Percentiles rank a stretch among this genome's conserved stretches.
Conservation (phyloP, 1,140 invertebrate genomes). For the Neodiprion lecontei region DNA sequence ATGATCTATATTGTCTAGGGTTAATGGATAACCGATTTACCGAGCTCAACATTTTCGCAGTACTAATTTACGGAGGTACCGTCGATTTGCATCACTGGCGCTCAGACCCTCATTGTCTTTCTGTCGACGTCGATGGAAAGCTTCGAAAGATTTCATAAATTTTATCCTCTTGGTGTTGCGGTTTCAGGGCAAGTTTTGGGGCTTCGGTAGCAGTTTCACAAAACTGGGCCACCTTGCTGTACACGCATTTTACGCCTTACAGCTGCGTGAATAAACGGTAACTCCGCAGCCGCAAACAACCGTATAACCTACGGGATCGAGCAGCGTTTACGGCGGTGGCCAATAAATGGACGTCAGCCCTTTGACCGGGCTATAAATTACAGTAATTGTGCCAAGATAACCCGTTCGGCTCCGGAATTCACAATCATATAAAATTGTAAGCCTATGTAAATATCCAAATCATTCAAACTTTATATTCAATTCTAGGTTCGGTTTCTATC, state of each 20-base stretch:
- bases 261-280: background rate
- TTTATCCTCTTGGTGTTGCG: background rate
- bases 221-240: background rate
- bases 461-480: too few species aligned
- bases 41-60: background rate
- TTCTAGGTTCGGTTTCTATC: too few species aligned
- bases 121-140: background rate
- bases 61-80: background rate
- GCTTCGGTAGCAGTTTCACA: background rate
- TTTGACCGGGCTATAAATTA: background rate
- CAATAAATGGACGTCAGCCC: background rate
- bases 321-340: background rate
- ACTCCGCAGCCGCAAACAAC: constrained; percentile 1
- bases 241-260: background rate
- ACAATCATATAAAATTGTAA: too few species aligned
- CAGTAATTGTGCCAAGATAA: background rate
- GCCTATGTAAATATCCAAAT: too few species aligned
- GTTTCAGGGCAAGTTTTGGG: background rate
- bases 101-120: background rate
- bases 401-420: too few species aligned
- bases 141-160: constrained; percentile 1
- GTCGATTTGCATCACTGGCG: background rate
- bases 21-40: background rate
- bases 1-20: background rate
- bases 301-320: background rate